Evolutionary conservation across 1,140 invertebrate species (phyloP).

Genomic region (Drosophila mauritiana): DNA sequence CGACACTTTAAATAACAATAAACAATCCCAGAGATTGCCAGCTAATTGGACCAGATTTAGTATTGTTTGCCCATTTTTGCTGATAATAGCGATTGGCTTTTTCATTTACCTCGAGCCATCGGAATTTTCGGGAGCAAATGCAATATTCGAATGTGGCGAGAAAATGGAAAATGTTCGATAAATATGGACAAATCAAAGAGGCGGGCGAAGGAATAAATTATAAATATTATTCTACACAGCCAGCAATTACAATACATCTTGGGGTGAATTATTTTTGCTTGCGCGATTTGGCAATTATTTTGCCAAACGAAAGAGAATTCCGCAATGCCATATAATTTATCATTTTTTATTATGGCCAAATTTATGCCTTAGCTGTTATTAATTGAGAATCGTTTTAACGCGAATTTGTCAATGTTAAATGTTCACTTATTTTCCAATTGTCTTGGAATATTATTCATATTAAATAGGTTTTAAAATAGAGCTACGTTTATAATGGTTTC

Average conservation of each 20-base stretch:
- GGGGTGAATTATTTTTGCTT: conserved; percentile 17
- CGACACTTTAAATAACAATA: conserved; percentile 34
- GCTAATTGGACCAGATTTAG: conserved; percentile 39
- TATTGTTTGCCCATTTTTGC: conserved; percentile 18
- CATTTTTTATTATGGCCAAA: neutral
- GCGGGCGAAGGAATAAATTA: neutral
- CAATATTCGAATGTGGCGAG: neutral
- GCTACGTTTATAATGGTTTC: too few species aligned
- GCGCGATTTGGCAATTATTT: conserved; percentile 36
- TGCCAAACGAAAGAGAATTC: neutral
- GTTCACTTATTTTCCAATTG: too few species aligned
- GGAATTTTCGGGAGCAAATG: neutral
- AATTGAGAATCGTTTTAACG: neutral
- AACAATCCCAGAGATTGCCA: conserved; percentile 32
- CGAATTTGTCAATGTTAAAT: too few species aligned
- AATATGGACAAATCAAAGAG: conserved; percentile 6
- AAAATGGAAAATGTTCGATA: neutral
- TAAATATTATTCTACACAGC: neutral
- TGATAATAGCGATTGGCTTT: conserved; percentile 16
- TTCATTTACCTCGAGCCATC: neutral
- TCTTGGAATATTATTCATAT: too few species aligned
- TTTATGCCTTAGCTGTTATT: neutral
- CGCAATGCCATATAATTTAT: neutral
- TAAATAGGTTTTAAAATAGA: too few species aligned
- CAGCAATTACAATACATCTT: conserved; percentile 31